Base-by-base conservation (phyloP, 2,797 vertebrate genomes). In the Erethizon dorsatum region DNA sequence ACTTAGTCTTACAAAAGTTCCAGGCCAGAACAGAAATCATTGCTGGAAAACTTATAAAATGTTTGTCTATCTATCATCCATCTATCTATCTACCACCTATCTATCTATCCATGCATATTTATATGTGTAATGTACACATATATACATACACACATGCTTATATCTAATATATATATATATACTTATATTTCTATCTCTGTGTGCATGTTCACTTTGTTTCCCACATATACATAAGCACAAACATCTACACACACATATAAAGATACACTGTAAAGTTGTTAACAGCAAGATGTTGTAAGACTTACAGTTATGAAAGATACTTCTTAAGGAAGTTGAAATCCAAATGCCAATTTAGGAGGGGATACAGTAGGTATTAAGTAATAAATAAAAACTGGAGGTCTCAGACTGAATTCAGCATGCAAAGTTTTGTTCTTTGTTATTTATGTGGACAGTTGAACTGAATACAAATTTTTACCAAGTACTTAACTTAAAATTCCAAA, bases 21-120 rank as follows among this genome's bases (percentile, higher is more conserved):
- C 61, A 47, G 41, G 9, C 15, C 26, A 77, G 71, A 91, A 37
- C n/a, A 59, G n/a, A 92, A 1, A 14, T 41, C 31, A n/a, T 12
- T 82, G 2, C 33, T 91, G 57, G 57, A 26, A 95, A 95, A 93
- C n/a, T 90, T 93, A 54, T 3, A 67, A 95, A 90, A 75, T 75
- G 18, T 22, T 1, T 67, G 47, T 26, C 50, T 11, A 17, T 56
- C 37, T 52, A 7, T 22, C 24, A 26, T 47, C 37, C 37, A 41
- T 41, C 37, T 41, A 41, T 41, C 37, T 41, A 41, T 78, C 45
- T 77, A 26, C 6, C 17, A 17, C 17, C 24, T 61, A 26, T 61
- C 59, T 61, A 4, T 28, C 24, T 61, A 26, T 61, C 59, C 10
- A 31, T 33, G 75, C 50, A 31, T 33, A 31, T 31, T 47, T 45